A percentile compares a stretch with the other conserved stretches of the same genome.
Conservation (phyloP, 2,888 invertebrate genomes). For the Dryocosmus kuriphilus region DNA sequence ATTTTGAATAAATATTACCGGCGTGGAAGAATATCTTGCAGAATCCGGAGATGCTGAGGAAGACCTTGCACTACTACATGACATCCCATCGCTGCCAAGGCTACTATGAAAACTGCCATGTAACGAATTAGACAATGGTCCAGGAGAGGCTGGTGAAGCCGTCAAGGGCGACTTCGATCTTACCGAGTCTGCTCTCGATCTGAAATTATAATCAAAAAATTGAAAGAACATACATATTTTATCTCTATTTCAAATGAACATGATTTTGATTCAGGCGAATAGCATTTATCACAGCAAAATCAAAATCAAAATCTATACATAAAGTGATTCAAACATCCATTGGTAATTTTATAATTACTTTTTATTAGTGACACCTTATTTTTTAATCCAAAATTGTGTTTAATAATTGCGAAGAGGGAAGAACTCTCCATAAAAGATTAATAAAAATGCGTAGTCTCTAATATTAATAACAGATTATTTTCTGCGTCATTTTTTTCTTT, state of each 20-base stretch:
- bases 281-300: neutral
- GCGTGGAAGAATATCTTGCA: constrained; percentile 73
- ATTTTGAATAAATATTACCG: constrained; percentile 61
- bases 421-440: too few relatives aligned
- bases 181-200: constrained; percentile 75
- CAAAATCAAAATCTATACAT: too few relatives aligned
- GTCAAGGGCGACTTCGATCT: constrained; percentile 75
- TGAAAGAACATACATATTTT: neutral
- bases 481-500: too few relatives aligned
- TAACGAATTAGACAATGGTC: constrained; percentile 72
- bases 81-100: constrained; percentile 76
- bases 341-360: too few relatives aligned
- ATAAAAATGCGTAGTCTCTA: too few relatives aligned
- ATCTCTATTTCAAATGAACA: neutral
- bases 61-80: constrained; percentile 75
- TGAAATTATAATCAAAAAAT: constrained; percentile 53
- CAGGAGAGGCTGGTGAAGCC: constrained; percentile 74
- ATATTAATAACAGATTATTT: too few relatives aligned
- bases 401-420: too few relatives aligned
- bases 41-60: constrained; percentile 76
- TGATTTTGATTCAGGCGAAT: constrained; percentile 7
- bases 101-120: constrained; percentile 76
- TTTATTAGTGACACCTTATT: too few relatives aligned
- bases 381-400: too few relatives aligned
- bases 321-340: neutral